Base-by-base conservation (phyloP, 2,113 vertebrate genomes). In the Hippocampus abdominalis region DNA sequence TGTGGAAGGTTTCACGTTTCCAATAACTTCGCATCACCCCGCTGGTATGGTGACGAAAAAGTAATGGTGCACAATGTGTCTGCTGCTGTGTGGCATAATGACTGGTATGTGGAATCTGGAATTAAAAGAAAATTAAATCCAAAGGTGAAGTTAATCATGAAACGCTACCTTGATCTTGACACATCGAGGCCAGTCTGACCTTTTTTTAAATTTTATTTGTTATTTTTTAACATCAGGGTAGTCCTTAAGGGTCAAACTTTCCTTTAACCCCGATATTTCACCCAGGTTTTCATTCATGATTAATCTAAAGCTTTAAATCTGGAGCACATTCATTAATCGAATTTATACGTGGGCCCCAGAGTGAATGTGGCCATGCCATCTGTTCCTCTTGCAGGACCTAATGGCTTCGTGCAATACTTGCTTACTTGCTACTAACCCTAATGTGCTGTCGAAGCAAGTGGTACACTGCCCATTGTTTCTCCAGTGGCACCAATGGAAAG, bases 231-330 rank as follows among this genome's bases (percentile, higher is more conserved):
- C 46, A 48, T 16, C 0, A 20, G 40, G 7, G 64, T 83, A 81
- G 84, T 75, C 64, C 32, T 36, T 5, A 36, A 36, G 5, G 32
- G 53, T 68, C 81, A 82, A 86, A 91, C 86, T 88, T 87, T 90
- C 78, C 87, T 87, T 84, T 91, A 93, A 87, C 85, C 91, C 88
- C 93, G 92, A 93, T 91, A 90, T 92, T 93, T 88, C 92, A 21
- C 75, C 82, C 81, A 85, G 59, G 73, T 77, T 84, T 79, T 87
- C 80, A 67, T 53, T 87, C 25, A 82, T 92, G 88, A 89, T 92
- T 93, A 93, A 95, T 94, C 90, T 79, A 75, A 70, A 70, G 82
- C 83, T 79, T 85, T 88, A 90, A 88, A 91, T 89, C 12, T 13
- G 42, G 42, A 90, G 91, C 85, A 87, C 74, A 83, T 86, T 92